Evolutionary conservation across 2,113 vertebrate genomes (phyloP).

Genomic region (Okapia johnstoni): DNA sequence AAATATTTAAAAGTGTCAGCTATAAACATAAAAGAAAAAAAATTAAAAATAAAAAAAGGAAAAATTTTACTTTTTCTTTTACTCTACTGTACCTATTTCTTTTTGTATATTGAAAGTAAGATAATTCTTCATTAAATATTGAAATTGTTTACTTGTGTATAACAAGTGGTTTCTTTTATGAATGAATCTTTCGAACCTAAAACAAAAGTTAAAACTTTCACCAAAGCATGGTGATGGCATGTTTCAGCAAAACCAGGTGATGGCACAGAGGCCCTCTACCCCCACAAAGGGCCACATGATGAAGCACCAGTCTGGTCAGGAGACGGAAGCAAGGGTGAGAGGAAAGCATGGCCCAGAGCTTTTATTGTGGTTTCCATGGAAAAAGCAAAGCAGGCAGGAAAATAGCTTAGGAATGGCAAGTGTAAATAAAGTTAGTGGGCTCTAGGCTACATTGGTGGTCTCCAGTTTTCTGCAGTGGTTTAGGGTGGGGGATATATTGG

Average conservation of each 20-base stretch:
- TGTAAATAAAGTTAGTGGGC: background rate
- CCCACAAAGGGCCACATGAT: too few species aligned
- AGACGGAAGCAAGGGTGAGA: background rate
- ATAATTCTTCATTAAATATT: background rate
- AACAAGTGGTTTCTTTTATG: background rate
- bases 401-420: background rate
- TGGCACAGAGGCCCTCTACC: background rate
- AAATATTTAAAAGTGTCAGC: background rate
- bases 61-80: background rate
- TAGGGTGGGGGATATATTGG: background rate
- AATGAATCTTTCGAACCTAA: background rate
- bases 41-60: background rate
- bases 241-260: background rate
- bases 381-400: background rate
- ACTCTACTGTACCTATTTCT: background rate
- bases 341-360: background rate
- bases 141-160: background rate
- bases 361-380: background rate
- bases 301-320: background rate
- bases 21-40: background rate
- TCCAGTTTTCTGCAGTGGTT: background rate
- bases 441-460: background rate
- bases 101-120: background rate
- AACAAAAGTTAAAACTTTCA: background rate
- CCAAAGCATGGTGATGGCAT: background rate